These are phyloP conservation scores for Porites cylindrica DNA, from an alignment of 92 coral and sea anemone species.

Conservation along the genomic window DNA sequence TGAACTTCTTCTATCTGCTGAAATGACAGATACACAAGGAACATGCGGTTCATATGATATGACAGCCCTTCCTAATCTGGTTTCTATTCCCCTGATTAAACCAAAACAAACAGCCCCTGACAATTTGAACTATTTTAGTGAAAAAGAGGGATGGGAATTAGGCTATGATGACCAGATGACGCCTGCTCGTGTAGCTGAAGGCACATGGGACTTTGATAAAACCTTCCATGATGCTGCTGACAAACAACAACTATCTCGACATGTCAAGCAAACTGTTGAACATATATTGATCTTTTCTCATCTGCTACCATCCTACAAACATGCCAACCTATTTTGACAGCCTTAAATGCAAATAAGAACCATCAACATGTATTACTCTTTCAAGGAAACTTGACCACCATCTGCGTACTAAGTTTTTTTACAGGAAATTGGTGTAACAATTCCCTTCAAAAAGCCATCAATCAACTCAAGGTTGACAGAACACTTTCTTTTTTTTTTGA, in stretches of 20 bases:
- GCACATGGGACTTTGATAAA: neutral
- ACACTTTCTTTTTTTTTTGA: neutral
- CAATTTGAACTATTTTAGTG: neutral
- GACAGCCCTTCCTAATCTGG: slow-evolving; percentile 46
- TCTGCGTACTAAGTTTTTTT: neutral
- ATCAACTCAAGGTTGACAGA: neutral
- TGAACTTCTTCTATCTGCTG: too few species aligned
- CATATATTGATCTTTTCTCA: too few species aligned
- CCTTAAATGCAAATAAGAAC: too few species aligned
- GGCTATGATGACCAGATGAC: neutral
- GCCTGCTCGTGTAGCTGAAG: neutral
- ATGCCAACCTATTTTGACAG: too few species aligned
- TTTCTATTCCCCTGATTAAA: neutral
- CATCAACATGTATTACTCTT: neutral
- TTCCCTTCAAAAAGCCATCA: neutral
- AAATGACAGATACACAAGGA: neutral
- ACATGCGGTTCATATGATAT: slow-evolving; percentile 49
- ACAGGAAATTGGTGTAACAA: neutral
- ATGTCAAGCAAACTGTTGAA: neutral
- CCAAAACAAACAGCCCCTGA: neutral
- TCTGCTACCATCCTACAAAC: too few species aligned
- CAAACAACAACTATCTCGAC: neutral
- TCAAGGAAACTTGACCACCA: neutral
- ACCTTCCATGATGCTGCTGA: slow-evolving; percentile 6
- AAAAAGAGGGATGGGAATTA: slow-evolving; percentile 7